Conservation (phyloP, 2,888 invertebrate genomes). For the Papilio demoleus region DNA sequence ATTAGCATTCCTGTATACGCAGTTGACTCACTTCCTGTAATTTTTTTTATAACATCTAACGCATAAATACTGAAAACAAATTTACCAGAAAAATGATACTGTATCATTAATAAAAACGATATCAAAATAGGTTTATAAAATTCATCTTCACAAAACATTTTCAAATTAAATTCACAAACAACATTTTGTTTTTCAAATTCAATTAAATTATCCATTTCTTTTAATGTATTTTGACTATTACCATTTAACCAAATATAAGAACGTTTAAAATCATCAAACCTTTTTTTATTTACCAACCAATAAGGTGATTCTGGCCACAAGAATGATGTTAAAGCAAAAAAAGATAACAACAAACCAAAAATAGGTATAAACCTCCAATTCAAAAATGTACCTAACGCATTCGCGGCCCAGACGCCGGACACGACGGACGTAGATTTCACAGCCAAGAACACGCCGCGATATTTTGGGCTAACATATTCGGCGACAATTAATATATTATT, state of each 20-base stretch:
- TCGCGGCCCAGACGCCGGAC: constrained; percentile 64
- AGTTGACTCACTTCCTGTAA: constrained; percentile 46
- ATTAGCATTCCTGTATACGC: constrained; percentile 53
- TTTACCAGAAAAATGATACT: constrained; percentile 51
- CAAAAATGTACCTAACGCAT: constrained; percentile 59
- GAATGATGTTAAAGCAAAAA: constrained; percentile 48
- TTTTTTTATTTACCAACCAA: constrained; percentile 55
- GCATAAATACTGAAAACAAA: constrained; percentile 48
- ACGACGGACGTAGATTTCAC: constrained; percentile 60
- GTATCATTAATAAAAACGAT: constrained; percentile 47
- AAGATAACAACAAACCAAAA: constrained; percentile 48
- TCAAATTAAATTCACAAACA: background rate
- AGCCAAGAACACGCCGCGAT: constrained; percentile 59
- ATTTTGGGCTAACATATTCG: constrained; percentile 59
- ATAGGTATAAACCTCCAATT: constrained; percentile 60
- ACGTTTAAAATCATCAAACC: constrained; percentile 48
- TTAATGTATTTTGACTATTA: constrained; percentile 48
- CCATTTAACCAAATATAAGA: constrained; percentile 57
- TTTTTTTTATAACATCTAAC: constrained; percentile 48
- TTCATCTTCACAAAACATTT: constrained; percentile 33
- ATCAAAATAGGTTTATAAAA: constrained; percentile 56
- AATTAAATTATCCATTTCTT: constrained; percentile 51
- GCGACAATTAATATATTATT: constrained; percentile 50
- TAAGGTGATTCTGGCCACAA: constrained; percentile 58
- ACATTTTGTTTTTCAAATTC: constrained; percentile 41